A percentile compares a stretch with the other conserved stretches of the same genome.
Evolutionary conservation across 2,888 invertebrate species (phyloP).

Genomic region (Scaptodrosophila latifasciaeformis): DNA sequence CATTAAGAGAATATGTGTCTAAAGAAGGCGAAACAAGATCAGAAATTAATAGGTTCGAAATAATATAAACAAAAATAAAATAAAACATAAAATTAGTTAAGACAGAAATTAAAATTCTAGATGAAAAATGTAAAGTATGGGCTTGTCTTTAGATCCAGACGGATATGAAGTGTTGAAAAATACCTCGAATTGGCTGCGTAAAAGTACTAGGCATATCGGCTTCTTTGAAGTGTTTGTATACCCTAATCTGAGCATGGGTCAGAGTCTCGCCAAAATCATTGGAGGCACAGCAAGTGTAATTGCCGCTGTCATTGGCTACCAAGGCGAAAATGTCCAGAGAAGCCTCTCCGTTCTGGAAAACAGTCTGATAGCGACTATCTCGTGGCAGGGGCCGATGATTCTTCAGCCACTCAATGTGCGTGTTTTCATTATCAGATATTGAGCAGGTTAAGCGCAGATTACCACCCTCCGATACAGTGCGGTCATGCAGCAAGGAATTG

Average conservation of each 20-base stretch:
- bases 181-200: constrained; percentile 84
- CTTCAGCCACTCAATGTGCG: constrained; percentile 84
- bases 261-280: constrained; percentile 84
- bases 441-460: constrained; percentile 86
- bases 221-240: constrained; percentile 84
- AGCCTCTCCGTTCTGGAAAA: constrained; percentile 81
- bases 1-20: constrained; percentile 84
- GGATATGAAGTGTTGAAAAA: constrained; percentile 18
- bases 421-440: constrained; percentile 80
- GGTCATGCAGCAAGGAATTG: constrained; percentile 84
- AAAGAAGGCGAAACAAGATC: background rate
- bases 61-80: constrained; percentile 12
- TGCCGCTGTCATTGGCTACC: constrained; percentile 82
- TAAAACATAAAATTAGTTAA: constrained; percentile 48
- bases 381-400: constrained; percentile 79
- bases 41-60: constrained; percentile 1
- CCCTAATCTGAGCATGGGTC: constrained; percentile 83
- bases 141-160: constrained; percentile 11
- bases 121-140: constrained; percentile 1
- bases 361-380: constrained; percentile 78
- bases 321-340: constrained; percentile 84
- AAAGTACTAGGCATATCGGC: constrained; percentile 83
- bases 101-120: constrained; percentile 26
- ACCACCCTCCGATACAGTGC: constrained; percentile 84
- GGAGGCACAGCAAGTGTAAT: constrained; percentile 86